Evolutionary conservation across 2,888 invertebrate species (phyloP).

Genomic region (Uropetala carovei): DNA sequence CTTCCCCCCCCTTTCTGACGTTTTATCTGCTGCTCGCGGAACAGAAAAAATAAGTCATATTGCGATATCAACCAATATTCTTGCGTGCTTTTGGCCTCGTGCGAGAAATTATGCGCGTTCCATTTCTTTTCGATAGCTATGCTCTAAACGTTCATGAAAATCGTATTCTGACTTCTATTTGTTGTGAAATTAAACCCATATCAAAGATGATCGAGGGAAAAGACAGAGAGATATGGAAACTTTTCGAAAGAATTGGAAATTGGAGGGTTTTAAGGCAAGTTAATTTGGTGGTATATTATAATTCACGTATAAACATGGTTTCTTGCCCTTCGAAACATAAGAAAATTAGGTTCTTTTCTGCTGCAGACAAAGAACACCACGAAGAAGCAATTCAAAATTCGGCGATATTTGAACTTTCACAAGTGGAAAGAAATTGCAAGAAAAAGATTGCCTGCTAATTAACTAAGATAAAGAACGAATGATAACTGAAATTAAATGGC

Average conservation of each 20-base stretch:
- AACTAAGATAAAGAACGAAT: no score
- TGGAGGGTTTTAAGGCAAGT: background rate
- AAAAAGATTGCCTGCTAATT: no score
- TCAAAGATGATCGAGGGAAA: background rate
- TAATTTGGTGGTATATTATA: no score
- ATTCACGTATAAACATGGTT: no score
- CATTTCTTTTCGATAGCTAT: background rate
- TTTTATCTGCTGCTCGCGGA: background rate
- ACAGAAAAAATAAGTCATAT: background rate
- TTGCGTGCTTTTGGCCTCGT: background rate
- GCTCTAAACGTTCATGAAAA: background rate
- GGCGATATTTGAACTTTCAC: no score
- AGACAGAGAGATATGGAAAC: background rate
- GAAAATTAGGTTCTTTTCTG: no score
- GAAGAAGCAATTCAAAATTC: no score
- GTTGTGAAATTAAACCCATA: background rate
- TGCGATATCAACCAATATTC: background rate
- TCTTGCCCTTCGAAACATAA: no score
- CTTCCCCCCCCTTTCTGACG: background rate
- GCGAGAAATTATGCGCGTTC: background rate
- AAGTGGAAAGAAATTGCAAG: no score
- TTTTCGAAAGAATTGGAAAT: background rate
- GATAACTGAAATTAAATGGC: no score
- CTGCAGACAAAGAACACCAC: no score
- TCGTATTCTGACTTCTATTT: background rate